Evolutionary conservation across 2,797 vertebrate species (phyloP), one percentile per base, ranked within the genome.

Genomic region (Coranthus polyacanthus): DNA sequence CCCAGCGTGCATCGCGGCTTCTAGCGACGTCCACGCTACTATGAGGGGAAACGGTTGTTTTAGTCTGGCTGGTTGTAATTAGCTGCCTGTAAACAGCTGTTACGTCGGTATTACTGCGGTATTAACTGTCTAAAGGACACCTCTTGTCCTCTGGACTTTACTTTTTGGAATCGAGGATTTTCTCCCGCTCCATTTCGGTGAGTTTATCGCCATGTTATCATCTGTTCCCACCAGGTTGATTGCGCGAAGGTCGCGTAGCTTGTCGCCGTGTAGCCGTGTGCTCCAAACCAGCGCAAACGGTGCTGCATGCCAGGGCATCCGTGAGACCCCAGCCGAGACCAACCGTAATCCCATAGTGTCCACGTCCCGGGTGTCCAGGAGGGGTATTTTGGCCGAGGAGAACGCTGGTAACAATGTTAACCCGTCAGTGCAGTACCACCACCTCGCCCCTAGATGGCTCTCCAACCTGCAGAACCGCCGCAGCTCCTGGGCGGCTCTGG

Each of bases 361-460:
- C 60, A 86, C 85, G 0, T 90, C 88, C 12, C 84, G 91, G 12
- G 83, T 91, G 26, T 89, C 89, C 13, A 69, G 85, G 2, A 84
- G 75, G 13, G 82, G 88, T 2, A 88, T 92, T 80, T 58, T 90
- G 49, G 55, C 72, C 1, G 91, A 92, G 37, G 89, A 91, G 16
- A 51, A 61, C 5, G 36, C 54, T 2, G 17, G 20, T 13, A 13
- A 55, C 39, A 64, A 7, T 36, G 20, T 86, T 16, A 91, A 29
- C 17, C 79, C 84, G 8, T 46, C 57, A 12, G 58, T 87, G 87
- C 93, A 93, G 81, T 94, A 92, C 80, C 90, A 90, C 50, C 90
- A 92, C 32, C 82, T 94, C 45, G 83, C 92, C 91, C 85, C 86
- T 49, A 92, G 93, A 54, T 95, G 94, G 94, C 81, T 92, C 47